Conservation (phyloP, 2,797 vertebrate species). For the Xenentodon cancila region DNA sequence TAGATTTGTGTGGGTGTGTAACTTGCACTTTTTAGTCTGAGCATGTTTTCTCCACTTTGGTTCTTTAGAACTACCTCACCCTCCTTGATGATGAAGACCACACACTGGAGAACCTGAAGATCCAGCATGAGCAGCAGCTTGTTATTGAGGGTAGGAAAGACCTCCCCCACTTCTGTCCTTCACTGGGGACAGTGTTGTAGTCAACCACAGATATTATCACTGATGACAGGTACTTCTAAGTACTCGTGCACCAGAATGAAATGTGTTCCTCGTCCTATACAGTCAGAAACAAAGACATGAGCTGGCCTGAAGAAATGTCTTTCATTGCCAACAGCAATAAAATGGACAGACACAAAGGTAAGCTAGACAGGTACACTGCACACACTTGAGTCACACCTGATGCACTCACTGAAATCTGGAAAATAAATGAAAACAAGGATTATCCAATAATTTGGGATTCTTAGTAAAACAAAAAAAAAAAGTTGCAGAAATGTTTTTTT, state of each 20-base stretch:
- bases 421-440: too few species aligned
- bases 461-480: too few species aligned
- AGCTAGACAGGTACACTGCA: constrained; percentile 18
- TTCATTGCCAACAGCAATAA: constrained; percentile 99
- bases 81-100: constrained; percentile 98
- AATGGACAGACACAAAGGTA: constrained; percentile 98
- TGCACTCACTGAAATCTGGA: too few species aligned
- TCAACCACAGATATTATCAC: neutral
- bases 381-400: too few species aligned
- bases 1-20: neutral
- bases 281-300: constrained; percentile 99
- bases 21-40: neutral
- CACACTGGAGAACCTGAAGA: constrained; percentile 94
- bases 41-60: neutral
- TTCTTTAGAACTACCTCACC: constrained; percentile 92
- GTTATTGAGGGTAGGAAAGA: constrained; percentile 92
- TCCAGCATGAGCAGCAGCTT: constrained; percentile 96
- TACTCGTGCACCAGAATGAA: neutral
- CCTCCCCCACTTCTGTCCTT: neutral
- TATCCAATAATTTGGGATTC: too few species aligned
- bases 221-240: neutral
- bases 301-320: constrained; percentile 99
- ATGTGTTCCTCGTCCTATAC: constrained; percentile 48
- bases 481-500: too few species aligned
- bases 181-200: neutral